These are phyloP conservation scores for Crotalus helleri DNA, from an alignment of 2,113 vertebrate species.

Conservation along the genomic window DNA sequence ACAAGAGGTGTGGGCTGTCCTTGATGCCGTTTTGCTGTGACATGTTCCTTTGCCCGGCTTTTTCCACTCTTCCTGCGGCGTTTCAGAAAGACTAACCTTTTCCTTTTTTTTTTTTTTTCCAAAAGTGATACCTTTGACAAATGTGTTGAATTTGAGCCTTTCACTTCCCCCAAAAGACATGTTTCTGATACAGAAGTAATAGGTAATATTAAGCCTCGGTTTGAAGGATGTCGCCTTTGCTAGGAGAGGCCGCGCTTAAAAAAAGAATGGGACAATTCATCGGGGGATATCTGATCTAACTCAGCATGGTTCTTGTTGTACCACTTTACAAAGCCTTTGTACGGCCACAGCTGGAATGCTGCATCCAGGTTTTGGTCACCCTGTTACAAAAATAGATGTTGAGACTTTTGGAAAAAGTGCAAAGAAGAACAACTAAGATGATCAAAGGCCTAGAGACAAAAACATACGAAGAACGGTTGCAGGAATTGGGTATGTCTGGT, in stretches of 20 bases:
- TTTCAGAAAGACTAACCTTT: not conserved
- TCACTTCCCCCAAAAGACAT: not conserved
- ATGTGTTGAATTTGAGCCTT: not conserved
- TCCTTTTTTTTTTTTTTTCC: accelerated
- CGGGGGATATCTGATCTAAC: not conserved
- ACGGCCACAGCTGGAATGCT: too few relatives aligned
- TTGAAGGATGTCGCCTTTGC: too few relatives aligned
- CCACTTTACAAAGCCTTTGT: too few relatives aligned
- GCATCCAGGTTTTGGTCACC: too few relatives aligned
- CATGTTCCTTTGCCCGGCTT: not conserved
- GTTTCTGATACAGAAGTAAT: not conserved
- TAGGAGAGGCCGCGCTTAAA: too few relatives aligned
- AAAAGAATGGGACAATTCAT: not conserved
- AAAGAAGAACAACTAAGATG: too few relatives aligned
- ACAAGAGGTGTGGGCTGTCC: not conserved
- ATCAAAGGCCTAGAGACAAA: too few relatives aligned
- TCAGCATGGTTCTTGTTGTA: not conserved
- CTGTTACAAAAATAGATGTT: too few relatives aligned
- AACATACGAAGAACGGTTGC: too few relatives aligned
- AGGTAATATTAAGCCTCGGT: not conserved
- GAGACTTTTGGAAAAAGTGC: too few relatives aligned
- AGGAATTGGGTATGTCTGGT: too few relatives aligned
- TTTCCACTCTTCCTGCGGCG: not conserved
- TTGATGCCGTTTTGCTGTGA: not conserved
- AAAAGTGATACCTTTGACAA: not conserved